Evolutionary conservation across 2,797 vertebrate genomes (phyloP).

Genomic region (Hylomyscus alleni): DNA sequence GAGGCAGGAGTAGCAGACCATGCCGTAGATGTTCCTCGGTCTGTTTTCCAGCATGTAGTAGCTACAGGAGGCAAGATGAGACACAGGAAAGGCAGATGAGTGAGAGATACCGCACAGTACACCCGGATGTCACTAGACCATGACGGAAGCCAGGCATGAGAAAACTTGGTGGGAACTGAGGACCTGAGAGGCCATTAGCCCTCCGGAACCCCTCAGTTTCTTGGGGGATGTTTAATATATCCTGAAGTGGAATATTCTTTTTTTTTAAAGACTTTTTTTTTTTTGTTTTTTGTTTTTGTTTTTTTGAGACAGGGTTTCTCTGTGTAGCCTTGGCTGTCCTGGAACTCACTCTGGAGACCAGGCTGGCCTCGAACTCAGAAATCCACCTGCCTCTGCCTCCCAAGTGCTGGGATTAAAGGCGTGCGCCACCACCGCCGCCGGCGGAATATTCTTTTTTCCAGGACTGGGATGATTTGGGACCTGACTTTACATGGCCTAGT

Average conservation of each 20-base stretch:
- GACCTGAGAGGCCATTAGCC: background rate
- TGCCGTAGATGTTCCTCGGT: conserved; percentile 95
- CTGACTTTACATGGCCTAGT: background rate
- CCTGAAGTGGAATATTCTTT: conserved; percentile 63
- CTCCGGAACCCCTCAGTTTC: conserved; percentile 54
- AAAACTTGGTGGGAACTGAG: background rate
- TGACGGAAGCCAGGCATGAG: conserved; percentile 69
- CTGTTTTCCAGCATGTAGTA: conserved; percentile 97
- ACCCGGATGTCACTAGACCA: conserved; percentile 73
- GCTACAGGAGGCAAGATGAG: conserved; percentile 87
- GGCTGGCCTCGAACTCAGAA: no score
- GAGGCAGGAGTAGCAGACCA: conserved; percentile 98
- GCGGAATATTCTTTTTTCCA: conserved; percentile 29
- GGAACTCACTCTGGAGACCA: no score
- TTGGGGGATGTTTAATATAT: conserved; percentile 57
- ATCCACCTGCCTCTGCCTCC: no score
- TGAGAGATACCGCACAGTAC: background rate
- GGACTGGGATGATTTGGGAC: background rate
- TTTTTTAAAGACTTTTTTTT: no score
- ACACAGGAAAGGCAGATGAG: conserved; percentile 77
- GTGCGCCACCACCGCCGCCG: no score
- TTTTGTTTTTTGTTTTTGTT: no score
- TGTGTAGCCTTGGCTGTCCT: no score
- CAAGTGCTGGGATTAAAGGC: no score
- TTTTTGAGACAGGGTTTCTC: no score